Percentiles rank a stretch among this genome's conserved stretches.
phyloP scores from a whole-genome alignment of 2,113 vertebrate species.

The Macquaria australasica region DNA sequence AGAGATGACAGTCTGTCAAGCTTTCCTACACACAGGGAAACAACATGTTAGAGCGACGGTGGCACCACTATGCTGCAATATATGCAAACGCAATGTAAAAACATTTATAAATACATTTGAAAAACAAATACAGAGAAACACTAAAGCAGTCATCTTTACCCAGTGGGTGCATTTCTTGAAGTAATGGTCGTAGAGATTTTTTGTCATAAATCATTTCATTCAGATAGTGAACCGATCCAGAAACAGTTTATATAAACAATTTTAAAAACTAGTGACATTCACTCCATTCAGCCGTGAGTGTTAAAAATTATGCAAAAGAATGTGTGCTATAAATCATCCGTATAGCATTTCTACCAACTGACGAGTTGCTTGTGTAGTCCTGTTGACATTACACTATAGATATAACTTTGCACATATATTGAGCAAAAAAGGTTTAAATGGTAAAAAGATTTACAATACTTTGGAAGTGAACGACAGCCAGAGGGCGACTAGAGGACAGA shows the following conservation, averaged over 20 bases:
- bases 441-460: neutral
- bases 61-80: conserved; percentile 34
- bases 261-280: neutral
- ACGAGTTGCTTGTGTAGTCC: neutral
- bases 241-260: conserved; percentile 8
- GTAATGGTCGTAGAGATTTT: neutral
- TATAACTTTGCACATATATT: neutral
- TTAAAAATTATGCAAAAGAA: neutral
- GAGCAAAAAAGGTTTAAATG: neutral
- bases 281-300: neutral
- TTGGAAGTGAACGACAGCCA: conserved; percentile 3
- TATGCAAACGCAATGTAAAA: conserved; percentile 28
- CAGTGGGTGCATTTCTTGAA: conserved; percentile 6
- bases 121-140: conserved; percentile 11
- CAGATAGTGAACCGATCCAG: neutral
- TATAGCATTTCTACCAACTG: conserved; percentile 4
- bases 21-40: conserved; percentile 43
- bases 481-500: conserved; percentile 20
- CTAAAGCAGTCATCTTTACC: conserved; percentile 9
- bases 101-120: conserved; percentile 18
- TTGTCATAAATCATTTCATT: conserved; percentile 19
- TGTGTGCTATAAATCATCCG: neutral
- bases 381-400: neutral
- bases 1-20: conserved; percentile 66
- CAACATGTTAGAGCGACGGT: conserved; percentile 33